phyloP scores from a whole-genome alignment of 2,797 vertebrate genomes.

The Arvicola amphibius region DNA sequence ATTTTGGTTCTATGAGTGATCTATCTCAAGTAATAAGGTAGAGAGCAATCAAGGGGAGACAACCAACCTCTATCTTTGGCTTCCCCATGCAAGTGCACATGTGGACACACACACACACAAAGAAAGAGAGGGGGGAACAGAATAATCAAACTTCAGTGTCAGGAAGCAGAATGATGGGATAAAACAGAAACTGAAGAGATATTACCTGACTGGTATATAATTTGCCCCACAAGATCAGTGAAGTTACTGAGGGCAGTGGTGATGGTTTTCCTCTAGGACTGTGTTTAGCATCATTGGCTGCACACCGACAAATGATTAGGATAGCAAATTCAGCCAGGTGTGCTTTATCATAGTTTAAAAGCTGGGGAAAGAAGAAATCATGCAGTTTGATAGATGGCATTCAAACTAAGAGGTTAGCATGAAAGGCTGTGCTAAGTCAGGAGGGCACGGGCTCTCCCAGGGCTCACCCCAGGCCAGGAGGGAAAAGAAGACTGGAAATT shows the following conservation, averaged over 20 bases:
- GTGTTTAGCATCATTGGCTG: not conserved
- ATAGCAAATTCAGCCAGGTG: not conserved
- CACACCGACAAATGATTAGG: not conserved
- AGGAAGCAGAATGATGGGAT: not conserved
- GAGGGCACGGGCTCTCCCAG: not conserved
- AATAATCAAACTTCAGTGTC: not conserved
- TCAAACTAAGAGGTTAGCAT: no score
- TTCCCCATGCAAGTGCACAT: not conserved
- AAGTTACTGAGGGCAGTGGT: not conserved
- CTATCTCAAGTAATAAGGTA: not conserved
- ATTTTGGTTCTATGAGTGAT: not conserved
- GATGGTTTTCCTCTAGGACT: no score
- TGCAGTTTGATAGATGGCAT: not conserved
- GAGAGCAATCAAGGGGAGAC: not conserved
- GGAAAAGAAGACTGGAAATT: not conserved
- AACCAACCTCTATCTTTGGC: not conserved
- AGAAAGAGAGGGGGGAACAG: no score
- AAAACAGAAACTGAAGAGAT: no score
- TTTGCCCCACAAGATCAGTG: not conserved
- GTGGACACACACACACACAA: no score
- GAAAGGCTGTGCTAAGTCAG: not conserved
- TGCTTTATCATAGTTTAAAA: not conserved
- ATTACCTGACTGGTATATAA: not conserved
- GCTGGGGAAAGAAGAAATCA: not conserved
- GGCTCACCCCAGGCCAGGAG: not conserved